These are phyloP conservation scores for Drosophila triauraria DNA, from an alignment of 1,140 invertebrate genomes.

Conservation along the genomic window DNA sequence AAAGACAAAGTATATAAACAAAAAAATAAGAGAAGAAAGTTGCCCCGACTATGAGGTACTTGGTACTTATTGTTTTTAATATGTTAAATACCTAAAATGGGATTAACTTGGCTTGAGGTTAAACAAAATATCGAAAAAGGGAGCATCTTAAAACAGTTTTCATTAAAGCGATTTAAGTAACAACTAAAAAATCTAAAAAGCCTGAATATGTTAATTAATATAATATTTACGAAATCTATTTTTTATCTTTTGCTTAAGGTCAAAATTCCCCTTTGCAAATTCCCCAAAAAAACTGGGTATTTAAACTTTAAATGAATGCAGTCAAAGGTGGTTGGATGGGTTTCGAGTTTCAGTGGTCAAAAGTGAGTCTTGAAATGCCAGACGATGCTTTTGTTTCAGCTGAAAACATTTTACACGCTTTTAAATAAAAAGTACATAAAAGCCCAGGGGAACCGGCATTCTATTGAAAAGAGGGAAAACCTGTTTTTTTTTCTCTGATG, in stretches of 20 bases:
- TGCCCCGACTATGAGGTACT: background rate
- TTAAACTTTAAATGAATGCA: constrained; percentile 36
- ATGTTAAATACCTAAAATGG: too few relatives aligned
- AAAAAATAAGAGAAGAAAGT: background rate
- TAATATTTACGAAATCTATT: too few relatives aligned
- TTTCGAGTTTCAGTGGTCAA: constrained; percentile 48
- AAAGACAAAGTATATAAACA: background rate
- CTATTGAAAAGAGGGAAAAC: constrained; percentile 50
- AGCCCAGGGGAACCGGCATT: constrained; percentile 53
- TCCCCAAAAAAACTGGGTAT: background rate
- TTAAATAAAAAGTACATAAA: constrained; percentile 40
- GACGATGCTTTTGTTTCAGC: constrained; percentile 57
- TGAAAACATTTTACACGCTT: constrained; percentile 46
- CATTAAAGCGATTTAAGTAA: background rate
- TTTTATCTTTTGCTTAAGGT: too few relatives aligned
- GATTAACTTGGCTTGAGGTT: too few relatives aligned
- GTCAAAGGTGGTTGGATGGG: constrained; percentile 45
- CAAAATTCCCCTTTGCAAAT: background rate
- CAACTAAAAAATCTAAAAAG: background rate
- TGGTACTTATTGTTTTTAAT: background rate
- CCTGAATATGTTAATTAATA: background rate
- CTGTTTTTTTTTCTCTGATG: constrained; percentile 49
- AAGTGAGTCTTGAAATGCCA: constrained; percentile 53
- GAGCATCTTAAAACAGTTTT: too few relatives aligned
- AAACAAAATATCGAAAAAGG: too few relatives aligned